Conservation (phyloP, 2,797 vertebrate species). For the Acrocephalus scirpaceus region DNA sequence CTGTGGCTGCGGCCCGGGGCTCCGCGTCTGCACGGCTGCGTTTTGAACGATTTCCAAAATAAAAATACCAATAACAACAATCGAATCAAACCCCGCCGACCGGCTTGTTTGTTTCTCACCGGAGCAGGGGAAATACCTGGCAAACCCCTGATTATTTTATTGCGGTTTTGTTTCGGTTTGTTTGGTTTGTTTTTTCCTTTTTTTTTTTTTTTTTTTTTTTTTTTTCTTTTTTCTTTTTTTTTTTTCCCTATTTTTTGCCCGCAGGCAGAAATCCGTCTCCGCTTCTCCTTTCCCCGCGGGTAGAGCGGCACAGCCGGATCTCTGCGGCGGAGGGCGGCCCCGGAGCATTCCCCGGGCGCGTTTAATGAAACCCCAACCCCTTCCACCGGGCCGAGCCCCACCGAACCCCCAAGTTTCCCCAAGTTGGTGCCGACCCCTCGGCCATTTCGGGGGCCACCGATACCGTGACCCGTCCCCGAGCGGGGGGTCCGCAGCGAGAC, state of each 20-base stretch:
- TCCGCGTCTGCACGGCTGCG: background rate
- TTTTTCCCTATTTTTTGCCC: fast-evolving
- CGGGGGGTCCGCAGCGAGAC: background rate
- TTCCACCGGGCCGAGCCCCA: background rate
- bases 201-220: too few species aligned
- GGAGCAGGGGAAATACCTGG: background rate
- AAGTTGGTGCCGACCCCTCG: background rate
- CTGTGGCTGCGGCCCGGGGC: background rate
- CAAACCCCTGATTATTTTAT: background rate
- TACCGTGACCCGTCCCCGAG: background rate
- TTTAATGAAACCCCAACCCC: background rate
- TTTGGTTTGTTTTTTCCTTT: background rate
- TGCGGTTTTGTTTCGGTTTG: background rate
- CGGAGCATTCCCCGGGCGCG: background rate
- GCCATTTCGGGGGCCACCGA: background rate
- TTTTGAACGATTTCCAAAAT: background rate
- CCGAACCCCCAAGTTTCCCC: background rate
- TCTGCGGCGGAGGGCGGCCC: background rate
- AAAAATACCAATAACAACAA: background rate
- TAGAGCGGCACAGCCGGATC: background rate
- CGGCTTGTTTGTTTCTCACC: background rate
- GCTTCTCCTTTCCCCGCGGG: background rate
- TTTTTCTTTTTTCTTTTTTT: fast-evolving
- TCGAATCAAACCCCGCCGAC: background rate
- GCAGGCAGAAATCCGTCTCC: background rate